Percentiles rank a stretch among this genome's conserved stretches.
phyloP scores from a whole-genome alignment of 2,888 invertebrate genomes.

The Ptycholaimellus sp. region DNA sequence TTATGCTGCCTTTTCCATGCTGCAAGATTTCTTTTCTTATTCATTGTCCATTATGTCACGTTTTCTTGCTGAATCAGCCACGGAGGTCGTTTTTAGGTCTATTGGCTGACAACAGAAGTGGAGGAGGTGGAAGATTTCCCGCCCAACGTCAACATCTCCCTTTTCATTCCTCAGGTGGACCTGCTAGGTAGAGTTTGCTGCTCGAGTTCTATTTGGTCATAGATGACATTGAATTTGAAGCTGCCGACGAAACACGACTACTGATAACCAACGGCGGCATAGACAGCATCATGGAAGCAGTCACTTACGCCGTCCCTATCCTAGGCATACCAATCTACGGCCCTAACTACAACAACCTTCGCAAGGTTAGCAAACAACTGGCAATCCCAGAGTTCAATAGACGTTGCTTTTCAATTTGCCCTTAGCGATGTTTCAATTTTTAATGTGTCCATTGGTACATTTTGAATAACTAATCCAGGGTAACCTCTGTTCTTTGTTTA shows the following conservation, averaged over 20 bases:
- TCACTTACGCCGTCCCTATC: conserved; percentile 19
- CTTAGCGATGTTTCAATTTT: not conserved
- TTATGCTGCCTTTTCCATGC: no score
- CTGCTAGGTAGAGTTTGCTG: conserved; percentile 12
- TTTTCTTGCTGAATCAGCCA: no score
- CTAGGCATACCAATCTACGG: conserved; percentile 23
- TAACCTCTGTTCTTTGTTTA: not conserved
- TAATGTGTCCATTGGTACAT: not conserved
- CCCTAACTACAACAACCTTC: conserved; percentile 16
- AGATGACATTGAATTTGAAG: conserved; percentile 7
- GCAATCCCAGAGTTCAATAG: not conserved
- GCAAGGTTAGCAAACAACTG: conserved; percentile 10
- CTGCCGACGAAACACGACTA: conserved; percentile 15
- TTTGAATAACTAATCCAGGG: not conserved
- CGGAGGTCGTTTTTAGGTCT: no score
- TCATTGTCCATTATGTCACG: no score
- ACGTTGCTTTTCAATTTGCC: not conserved
- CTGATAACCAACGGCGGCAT: conserved; percentile 22
- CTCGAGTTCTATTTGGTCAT: conserved; percentile 1
- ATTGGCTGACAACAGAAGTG: no score
- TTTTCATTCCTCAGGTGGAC: conserved; percentile 23
- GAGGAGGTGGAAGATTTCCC: conserved; percentile 10
- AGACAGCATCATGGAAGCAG: conserved; percentile 19
- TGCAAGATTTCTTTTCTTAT: no score
- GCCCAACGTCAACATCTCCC: conserved; percentile 19